Evolutionary conservation across 2,113 vertebrate genomes (phyloP), one percentile per base, ranked within the genome.

Genomic region (Chelonoidis abingdonii): DNA sequence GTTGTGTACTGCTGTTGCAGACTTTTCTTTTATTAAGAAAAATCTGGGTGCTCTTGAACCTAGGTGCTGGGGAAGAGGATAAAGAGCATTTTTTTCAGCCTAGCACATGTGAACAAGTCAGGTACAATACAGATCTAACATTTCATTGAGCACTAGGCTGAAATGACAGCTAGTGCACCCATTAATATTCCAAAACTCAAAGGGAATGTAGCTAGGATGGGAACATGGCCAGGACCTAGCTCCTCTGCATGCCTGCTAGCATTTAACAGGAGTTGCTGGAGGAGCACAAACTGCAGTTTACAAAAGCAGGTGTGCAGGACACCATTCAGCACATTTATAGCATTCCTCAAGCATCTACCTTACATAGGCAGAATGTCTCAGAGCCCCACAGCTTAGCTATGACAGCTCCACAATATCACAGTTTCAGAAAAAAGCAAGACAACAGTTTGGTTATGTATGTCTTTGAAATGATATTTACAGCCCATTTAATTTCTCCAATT

Each of bases 1-100:
- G 44, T 62, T 92, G 79, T 41, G 83, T 81, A 85, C 41, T 44
- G 12, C 38, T 75, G 25, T 35, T 93, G 96, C 35, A 91, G 52
- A 89, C 8, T 94, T 89, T 96, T 97, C 93, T 96, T 90, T 76
- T 94, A 90, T 90, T 38, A 8, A 80, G n/a, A 41, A 75, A 41
- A 38, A 38, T 75, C 69, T 24, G 19, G n/a, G 8, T 75, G n/a
- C n/a, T 38, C 10, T 75, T 75, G 69, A 10, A 75, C 5, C 17
- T 22, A 41, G 17, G n/a, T 2, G 16, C n/a, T 72, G 69, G 5
- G n/a, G 69, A 41, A 41, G n/a, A 75, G 69, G n/a, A 75, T 21
- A 38, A 19, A 72, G n/a, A 75, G 21, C 69, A 75, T 75, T 41
- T 75, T 75, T 21, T 41, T 75, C 38, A 41, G 17, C 38, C 8